Base-by-base conservation (phyloP, 1,140 invertebrate genomes). In the Berghia stephanieae region DNA sequence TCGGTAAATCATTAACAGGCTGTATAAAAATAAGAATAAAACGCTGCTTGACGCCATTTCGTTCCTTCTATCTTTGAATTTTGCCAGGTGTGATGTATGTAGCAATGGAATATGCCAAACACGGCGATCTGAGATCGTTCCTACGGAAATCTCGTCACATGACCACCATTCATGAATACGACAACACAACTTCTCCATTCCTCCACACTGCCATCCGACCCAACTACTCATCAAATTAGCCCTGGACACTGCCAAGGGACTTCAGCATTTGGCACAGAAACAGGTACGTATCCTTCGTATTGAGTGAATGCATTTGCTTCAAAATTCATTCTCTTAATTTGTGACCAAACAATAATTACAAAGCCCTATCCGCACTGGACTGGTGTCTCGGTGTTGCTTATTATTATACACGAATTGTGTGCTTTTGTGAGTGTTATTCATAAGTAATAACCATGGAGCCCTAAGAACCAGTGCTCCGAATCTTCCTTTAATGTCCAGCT, bases 71-170 rank as follows among this genome's bases (percentile, higher is more conserved):
- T 49, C 44, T 49, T 46, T 24, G 4, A 5, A 44, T 70, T 69
- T 43, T 55, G 63, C 27, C 75, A 86, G 86, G 84, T 34, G 85
- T 85, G 21, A 80, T 86, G 80, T 86, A 86, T 73, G 84, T 88
- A 38, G 85, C 85, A 2, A 85, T 88, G 85, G 86, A 88, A 77
- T 88, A 83, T 52, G 83, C 82, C 68, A 80, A 79, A 34, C 82
- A 85, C 73, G 86, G 86, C 1, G 85, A 88, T 80, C 77, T 88
- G 63, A 57, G 85, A 21, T 83, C 83, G 5, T 86, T 86, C 72
- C 79, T 88, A 21, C 80, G 86, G 8, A 83, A 83, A 55, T 81
- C 82, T 69, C 81, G 85, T 24, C 84, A 83, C 63, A 69, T 80
- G 13, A 84, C 82, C 57, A 63, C 77, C 13, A 77, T 83, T 16